Conservation (phyloP, 2,113 vertebrate species). For the Pipa parva region DNA sequence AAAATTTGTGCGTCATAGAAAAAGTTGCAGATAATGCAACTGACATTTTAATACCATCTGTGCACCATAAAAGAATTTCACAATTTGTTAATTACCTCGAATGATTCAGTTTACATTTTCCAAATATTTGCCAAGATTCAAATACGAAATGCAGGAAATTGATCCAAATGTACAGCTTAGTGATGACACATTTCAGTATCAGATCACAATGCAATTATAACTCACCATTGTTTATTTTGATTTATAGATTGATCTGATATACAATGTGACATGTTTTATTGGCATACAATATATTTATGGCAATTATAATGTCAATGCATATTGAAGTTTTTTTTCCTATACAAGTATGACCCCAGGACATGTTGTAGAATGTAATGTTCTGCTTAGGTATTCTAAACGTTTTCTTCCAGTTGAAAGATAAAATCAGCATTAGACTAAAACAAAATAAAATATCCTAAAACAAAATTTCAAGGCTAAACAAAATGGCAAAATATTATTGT, state of each 20-base stretch:
- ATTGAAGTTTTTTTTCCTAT: background rate
- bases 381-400: background rate
- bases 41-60: background rate
- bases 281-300: background rate
- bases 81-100: background rate
- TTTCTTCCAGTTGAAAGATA: background rate
- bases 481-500: background rate
- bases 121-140: background rate
- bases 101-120: background rate
- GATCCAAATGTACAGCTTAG: background rate
- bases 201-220: background rate
- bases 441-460: background rate
- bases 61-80: background rate
- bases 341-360: background rate
- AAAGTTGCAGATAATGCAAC: background rate
- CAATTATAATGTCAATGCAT: background rate
- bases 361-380: background rate
- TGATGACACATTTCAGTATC: background rate
- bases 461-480: background rate
- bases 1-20: too few relatives aligned
- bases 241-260: background rate
- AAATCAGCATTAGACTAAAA: background rate
- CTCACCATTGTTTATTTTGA: background rate
- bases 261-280: background rate
- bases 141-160: background rate